Evolutionary conservation across 2,888 invertebrate genomes (phyloP).

Genomic region (Caenorhabditis afra): DNA sequence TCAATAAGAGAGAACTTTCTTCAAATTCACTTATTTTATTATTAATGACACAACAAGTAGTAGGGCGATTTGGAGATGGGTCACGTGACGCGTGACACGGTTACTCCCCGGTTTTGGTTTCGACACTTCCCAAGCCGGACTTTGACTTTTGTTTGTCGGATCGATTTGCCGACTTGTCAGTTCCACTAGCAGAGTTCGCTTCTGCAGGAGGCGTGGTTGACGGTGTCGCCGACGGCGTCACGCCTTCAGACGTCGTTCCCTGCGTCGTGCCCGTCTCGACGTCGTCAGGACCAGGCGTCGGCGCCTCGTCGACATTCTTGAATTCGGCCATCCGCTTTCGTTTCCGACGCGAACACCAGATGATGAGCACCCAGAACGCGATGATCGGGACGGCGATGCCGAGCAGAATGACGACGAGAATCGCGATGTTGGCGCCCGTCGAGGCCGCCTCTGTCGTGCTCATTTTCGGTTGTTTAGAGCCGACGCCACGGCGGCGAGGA

Average conservation of each 20-base stretch:
- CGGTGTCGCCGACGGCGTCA: background rate
- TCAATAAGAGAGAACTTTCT: no score
- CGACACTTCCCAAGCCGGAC: background rate
- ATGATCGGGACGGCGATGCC: conserved; percentile 32
- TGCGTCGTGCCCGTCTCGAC: conserved; percentile 4
- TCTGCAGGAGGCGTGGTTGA: conserved; percentile 8
- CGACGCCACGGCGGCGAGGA: conserved; percentile 4
- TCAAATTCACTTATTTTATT: conserved; percentile 5
- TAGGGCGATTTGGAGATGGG: background rate
- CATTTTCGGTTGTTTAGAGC: background rate
- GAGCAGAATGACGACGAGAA: conserved; percentile 29
- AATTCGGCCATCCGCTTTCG: conserved; percentile 40
- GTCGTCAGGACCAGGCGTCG: conserved; percentile 25
- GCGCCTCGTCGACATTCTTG: conserved; percentile 6
- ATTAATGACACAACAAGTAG: background rate
- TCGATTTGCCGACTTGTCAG: no score
- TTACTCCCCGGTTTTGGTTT: conserved; percentile 1
- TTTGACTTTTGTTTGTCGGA: conserved; percentile 5
- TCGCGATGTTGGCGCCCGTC: background rate
- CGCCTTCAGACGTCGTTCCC: background rate
- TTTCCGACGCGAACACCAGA: conserved; percentile 34
- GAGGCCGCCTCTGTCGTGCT: background rate
- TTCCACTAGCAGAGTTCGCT: no score
- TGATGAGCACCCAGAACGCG: conserved; percentile 41
- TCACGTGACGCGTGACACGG: background rate